phyloP scores from a whole-genome alignment of 2,797 vertebrate species.

The Lerista edwardsae region DNA sequence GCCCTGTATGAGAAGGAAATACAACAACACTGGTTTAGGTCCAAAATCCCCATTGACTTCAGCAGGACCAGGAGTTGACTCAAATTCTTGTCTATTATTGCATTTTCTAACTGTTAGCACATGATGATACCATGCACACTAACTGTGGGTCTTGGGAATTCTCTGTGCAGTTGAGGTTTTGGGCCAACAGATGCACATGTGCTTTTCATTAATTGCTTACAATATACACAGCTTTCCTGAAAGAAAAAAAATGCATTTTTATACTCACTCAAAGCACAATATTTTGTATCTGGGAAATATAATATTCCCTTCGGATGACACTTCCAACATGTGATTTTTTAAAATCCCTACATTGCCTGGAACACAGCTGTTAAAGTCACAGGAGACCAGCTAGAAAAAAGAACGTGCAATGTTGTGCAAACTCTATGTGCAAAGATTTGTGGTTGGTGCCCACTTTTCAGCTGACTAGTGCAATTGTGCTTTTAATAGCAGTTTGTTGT shows the following conservation, averaged over 20 bases:
- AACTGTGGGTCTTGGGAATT: not conserved
- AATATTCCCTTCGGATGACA: not conserved
- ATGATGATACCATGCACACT: not conserved
- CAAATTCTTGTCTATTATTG: not conserved
- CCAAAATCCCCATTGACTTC: not conserved
- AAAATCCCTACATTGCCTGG: not conserved
- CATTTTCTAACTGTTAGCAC: not conserved
- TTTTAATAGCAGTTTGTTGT: not conserved
- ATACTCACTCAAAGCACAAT: not conserved
- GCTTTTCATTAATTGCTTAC: not conserved
- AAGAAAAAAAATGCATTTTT: not conserved
- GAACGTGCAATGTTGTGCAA: too few species aligned
- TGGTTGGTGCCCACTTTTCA: not conserved
- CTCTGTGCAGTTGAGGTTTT: not conserved
- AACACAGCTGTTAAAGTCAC: not conserved
- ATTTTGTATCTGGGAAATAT: not conserved
- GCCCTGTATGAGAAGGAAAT: not conserved
- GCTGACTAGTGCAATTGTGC: not conserved
- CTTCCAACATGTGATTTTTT: not conserved
- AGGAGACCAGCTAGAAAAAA: not conserved
- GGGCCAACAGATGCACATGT: not conserved
- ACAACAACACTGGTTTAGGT: not conserved
- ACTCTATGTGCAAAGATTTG: not conserved
- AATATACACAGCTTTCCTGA: not conserved
- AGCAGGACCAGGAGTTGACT: not conserved